Base-by-base conservation (phyloP, 2,888 invertebrate species). In the Eupithecia inturbata region DNA sequence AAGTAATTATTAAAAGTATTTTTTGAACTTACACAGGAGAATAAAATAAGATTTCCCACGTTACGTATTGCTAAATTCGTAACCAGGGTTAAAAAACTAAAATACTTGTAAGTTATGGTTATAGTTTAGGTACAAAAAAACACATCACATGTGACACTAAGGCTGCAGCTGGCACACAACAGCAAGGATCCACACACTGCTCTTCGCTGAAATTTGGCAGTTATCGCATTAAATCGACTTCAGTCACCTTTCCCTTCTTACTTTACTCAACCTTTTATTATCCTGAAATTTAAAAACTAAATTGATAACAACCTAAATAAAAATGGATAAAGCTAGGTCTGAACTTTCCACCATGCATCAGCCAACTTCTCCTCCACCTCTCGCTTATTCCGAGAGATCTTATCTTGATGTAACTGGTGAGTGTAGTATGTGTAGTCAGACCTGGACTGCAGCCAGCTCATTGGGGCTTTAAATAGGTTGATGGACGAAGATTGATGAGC, bases 401-500 rank as follows among this genome's bases (percentile, higher is more conserved):
- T 64, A 36, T 64, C 64, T 22, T 22, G 64, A 36, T 39, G 9
- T 39, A 39, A 39, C 36, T 39, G 19, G 33, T 10, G n/a, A 39
- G 36, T 22, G 39, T 39, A 3, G 22, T 16, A 39, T 39, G 64
- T 64, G 33, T 39, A 64, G 4, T 64, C 39, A 36, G 36, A 39
- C 26, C 12, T 64, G 64, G 64, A n/a, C n/a, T 33, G 63, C 33
- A 33, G 63, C 64, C 64, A 64, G 36, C 22, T 64, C 22, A 3
- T 14, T 33, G 1, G 36, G 12, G 12, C n/a, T 64, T 39, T 14
- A n/a, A 64, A 39, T 39, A 64, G 22, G 36, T 22, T 22, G 14
- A 19, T n/a, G 22, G 64, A 64, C 36, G 64, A 64, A 64, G 39
- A 64, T 39, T 64, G 64, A 64, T 39, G 64, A 14, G 5, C 14